Evolutionary conservation across 2,797 vertebrate genomes (phyloP), one percentile per base, ranked within the genome.

Genomic region (Pterois miles): DNA sequence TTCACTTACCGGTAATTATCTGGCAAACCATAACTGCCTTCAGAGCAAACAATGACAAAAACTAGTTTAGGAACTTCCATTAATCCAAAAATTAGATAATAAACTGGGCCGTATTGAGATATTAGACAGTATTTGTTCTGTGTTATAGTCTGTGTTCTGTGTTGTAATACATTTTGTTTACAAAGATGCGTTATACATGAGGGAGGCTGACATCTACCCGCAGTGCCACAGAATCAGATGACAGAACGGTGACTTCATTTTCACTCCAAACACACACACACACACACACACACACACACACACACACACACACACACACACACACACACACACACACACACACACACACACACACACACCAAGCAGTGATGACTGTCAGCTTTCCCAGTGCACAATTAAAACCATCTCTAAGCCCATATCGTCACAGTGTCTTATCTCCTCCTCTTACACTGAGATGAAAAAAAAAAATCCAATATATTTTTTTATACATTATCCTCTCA

Each of bases 341-440:
- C 68, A 83, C 54, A 63, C 50, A 71, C 71, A 73, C 52, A 52
- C 29, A 64, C 23, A 74, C 65, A 77, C 68, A 83, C 54, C 59
- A 52, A 87, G 66, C 76, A 87, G 71, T 80, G 82, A 86, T 56
- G 64, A 82, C 82, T 33, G 11, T 74, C 75, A 68, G 62, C 64
- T 67, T 76, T 84, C 59, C 74, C 65, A 66, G 63, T 72, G 73
- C 83, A 80, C 77, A 64, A 10, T 53, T 48, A 58, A 76, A 70
- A 79, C 58, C 59, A 68, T 81, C 27, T 71, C 58, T 4, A 3
- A 69, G 63, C 53, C 65, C 59, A 29, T 60, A 65, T 77, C 70
- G 23, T 89, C 74, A 86, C 80, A 80, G 89, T 83, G 64, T 81
- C 83, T 63, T 40, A 74, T 76, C 77, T 62, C 52, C 13, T 74